phyloP scores from a whole-genome alignment of 2,113 vertebrate species.

The Promerops cafer region DNA sequence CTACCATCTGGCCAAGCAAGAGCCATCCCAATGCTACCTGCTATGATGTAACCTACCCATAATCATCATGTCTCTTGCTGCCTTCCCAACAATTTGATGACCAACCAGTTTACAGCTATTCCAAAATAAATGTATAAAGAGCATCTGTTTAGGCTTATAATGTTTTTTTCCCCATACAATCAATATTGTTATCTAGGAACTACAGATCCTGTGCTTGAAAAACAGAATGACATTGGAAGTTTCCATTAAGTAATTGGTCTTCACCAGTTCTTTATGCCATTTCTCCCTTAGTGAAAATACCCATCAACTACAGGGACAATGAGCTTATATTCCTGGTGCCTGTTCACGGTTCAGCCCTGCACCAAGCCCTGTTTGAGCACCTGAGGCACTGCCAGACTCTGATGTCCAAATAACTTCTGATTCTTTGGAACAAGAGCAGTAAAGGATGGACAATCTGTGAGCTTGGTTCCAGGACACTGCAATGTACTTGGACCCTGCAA shows the following conservation, averaged over 20 bases:
- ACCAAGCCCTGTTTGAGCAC: not conserved
- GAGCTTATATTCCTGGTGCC: not conserved
- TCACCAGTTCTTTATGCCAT: not conserved
- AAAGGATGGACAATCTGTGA: not conserved
- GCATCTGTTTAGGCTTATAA: not conserved
- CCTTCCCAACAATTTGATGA: not conserved
- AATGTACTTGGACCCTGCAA: not conserved
- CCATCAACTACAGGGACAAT: not conserved
- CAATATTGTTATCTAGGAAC: not conserved
- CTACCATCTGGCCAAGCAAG: not conserved
- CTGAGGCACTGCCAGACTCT: not conserved
- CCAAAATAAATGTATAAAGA: not conserved
- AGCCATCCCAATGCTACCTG: not conserved
- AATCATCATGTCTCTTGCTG: not conserved
- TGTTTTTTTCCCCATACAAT: not conserved
- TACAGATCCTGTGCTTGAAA: not conserved
- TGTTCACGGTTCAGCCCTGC: not conserved
- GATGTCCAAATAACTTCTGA: not conserved
- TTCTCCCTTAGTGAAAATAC: not conserved
- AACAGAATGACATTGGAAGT: not conserved
- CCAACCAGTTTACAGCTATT: not conserved
- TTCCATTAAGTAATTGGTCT: not conserved
- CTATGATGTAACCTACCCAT: not conserved
- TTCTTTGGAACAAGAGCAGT: not conserved
- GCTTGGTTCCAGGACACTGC: not conserved